Evolutionary conservation across 2,113 vertebrate species (phyloP), one percentile per base, ranked within the genome.

Genomic region (Toxostoma redivivum): DNA sequence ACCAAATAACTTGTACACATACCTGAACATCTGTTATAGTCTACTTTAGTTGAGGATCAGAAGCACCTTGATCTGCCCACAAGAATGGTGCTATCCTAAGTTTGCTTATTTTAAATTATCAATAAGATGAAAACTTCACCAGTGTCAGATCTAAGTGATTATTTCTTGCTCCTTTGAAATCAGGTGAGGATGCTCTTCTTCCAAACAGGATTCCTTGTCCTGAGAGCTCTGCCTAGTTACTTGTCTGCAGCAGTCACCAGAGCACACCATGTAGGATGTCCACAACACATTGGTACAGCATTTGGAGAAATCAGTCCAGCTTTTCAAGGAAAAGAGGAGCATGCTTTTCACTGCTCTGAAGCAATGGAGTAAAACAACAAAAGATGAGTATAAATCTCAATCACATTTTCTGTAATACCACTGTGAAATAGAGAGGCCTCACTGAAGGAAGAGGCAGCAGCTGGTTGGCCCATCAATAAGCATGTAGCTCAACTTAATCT

Each of bases 331-430:
- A 42, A 80, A 73, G 11, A 54, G 35, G 7, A 88, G 38, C 14
- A 22, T 4, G 0, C 6, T 56, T 18, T 72, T 71, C 0, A 0
- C 21, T 24, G 44, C 31, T n/a, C 40, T 70, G 37, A 73, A 61
- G 28, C 14, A 62, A 16, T 28, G 42, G 40, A 65, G 18, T 53
- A 85, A 67, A 38, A 10, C 38, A 85, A 51, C 15, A 70, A 37
- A 53, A 69, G 15, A 48, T 12, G 15, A 27, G 25, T 35, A 20
- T 22, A 69, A 51, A 64, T 64, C 48, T 51, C 27, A 37, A 53
- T 78, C 30, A 19, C 24, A 24, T 67, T 82, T 14, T 42, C n/a
- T 54, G 8, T 67, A 44, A 15, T 15, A 28, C 23, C 28, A 24
- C 14, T 31, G 13, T 54, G 50, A 51, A 71, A 77, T 24, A 50